Evolutionary conservation across 2,888 invertebrate species (phyloP), one percentile per base, ranked within the genome.

Genomic region (Dorcus parallelipipedus): DNA sequence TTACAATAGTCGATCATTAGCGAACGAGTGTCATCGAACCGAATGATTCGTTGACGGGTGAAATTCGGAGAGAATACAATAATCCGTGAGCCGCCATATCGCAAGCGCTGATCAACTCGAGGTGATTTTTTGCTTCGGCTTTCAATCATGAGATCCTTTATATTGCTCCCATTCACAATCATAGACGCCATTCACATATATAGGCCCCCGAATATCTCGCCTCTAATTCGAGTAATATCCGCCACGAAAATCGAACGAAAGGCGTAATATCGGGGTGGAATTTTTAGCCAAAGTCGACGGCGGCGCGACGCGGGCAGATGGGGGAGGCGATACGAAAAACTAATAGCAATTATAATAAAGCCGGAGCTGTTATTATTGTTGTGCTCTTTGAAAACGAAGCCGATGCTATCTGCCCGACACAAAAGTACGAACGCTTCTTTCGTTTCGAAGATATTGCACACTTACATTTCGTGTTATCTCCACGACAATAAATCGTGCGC

Each of bases 401-500:
- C 17, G 45, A 45, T 45, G 20, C 45, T 17, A 45, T 45, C 45
- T 17, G n/a, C 45, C 20, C 45, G 45, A 33, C 26, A 33, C 26
- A 33, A 33, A 45, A 45, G 23, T 45, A 52, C 43, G 56, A 56
- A 59, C 59, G 54, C 59, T 61, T 53, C 59, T 17, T 20, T 59
- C 59, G 49, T 48, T 53, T 49, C 54, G 52, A 50, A 64, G 65
- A 66, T 65, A 67, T 64, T 64, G 60, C 61, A 66, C 66, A 66
- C 61, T 68, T 61, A 65, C 62, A 53, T 33, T 45, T 48, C 61
- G 50, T 50, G 56, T 70, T 74, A 74, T 74, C 73, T 72, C 55
- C 56, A 65, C 58, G 65, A 69, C 71, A 73, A 74, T 74, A 74
- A 74, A 74, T 74, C 66, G 67, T 65, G 68, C 71, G 72, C 71